phyloP scores from a whole-genome alignment of 2,797 vertebrate genomes.

The Antennarius maculatus region DNA sequence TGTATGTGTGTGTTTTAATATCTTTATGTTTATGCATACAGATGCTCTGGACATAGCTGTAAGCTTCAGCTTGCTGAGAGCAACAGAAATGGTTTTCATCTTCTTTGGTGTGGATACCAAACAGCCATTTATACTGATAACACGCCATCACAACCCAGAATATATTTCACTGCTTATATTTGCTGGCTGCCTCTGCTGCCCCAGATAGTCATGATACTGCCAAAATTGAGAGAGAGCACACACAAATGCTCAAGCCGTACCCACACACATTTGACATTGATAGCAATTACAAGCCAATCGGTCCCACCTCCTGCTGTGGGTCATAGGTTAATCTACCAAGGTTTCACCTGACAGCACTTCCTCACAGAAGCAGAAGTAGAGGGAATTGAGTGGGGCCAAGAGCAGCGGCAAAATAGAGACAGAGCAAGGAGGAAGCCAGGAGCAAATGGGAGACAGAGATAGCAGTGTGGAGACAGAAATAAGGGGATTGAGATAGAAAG shows the following conservation, averaged over 20 bases:
- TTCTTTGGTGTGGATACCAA: constrained; percentile 54
- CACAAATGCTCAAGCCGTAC: constrained; percentile 29
- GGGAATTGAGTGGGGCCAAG: constrained; percentile 34
- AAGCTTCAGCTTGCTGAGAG: constrained; percentile 63
- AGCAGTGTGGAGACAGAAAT: constrained; percentile 54
- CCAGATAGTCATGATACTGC: constrained; percentile 48
- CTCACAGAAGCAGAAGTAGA: constrained; percentile 19
- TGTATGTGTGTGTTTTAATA: constrained; percentile 17
- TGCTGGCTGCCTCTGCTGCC: constrained; percentile 16
- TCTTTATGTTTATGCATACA: constrained; percentile 23
- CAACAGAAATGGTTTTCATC: constrained; percentile 59
- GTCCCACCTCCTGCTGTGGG: constrained; percentile 52
- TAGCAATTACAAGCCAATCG: constrained; percentile 65
- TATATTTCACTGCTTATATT: constrained; percentile 55
- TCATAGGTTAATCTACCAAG: constrained; percentile 70
- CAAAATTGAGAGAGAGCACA: constrained; percentile 31
- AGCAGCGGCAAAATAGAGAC: constrained; percentile 37
- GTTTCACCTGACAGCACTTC: constrained; percentile 62
- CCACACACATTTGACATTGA: constrained; percentile 39
- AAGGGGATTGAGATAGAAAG: constrained; percentile 60
- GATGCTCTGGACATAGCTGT: constrained; percentile 45
- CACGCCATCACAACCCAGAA: constrained; percentile 62
- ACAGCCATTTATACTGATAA: constrained; percentile 52
- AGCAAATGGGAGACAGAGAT: constrained; percentile 61
- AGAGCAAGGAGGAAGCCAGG: constrained; percentile 40